phyloP scores from a whole-genome alignment of 2,888 invertebrate genomes.

The Dusona sp. region DNA sequence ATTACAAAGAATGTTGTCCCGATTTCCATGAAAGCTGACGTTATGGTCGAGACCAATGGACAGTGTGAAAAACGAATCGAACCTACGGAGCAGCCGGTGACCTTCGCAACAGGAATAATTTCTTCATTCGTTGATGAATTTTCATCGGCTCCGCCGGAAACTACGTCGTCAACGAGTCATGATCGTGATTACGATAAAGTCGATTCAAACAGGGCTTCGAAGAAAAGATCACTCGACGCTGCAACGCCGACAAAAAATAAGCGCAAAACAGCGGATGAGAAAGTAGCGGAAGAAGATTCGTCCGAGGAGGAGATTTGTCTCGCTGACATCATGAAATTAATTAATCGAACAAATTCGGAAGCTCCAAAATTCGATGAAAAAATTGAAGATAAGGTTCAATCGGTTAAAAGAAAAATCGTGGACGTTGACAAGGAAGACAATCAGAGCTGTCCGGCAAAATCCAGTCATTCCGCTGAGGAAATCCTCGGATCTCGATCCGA shows the following conservation, averaged over 20 bases:
- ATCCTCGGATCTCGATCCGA: slow-evolving; percentile 31
- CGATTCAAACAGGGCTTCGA: slow-evolving; percentile 71
- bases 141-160: not conserved
- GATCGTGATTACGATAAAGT: slow-evolving; percentile 8
- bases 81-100: slow-evolving; percentile 12
- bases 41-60: not conserved
- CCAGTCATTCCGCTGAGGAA: not conserved
- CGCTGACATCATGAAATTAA: slow-evolving; percentile 79
- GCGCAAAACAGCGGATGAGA: slow-evolving; percentile 72
- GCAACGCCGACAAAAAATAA: slow-evolving; percentile 76
- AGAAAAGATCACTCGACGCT: slow-evolving; percentile 78
- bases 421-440: slow-evolving; percentile 68
- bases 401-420: slow-evolving; percentile 73
- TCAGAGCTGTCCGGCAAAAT: not conserved
- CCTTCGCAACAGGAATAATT: slow-evolving; percentile 1
- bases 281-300: slow-evolving; percentile 67
- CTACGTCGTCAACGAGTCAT: not conserved
- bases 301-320: slow-evolving; percentile 74
- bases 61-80: slow-evolving; percentile 6
- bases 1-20: slow-evolving; percentile 1
- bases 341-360: slow-evolving; percentile 71
- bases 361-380: slow-evolving; percentile 55
- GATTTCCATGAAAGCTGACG: slow-evolving; percentile 11
- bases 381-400: slow-evolving; percentile 56
- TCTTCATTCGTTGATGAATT: not conserved